Evolutionary conservation across 2,888 invertebrate species (phyloP).

Genomic region (Orchestes rusci): DNA sequence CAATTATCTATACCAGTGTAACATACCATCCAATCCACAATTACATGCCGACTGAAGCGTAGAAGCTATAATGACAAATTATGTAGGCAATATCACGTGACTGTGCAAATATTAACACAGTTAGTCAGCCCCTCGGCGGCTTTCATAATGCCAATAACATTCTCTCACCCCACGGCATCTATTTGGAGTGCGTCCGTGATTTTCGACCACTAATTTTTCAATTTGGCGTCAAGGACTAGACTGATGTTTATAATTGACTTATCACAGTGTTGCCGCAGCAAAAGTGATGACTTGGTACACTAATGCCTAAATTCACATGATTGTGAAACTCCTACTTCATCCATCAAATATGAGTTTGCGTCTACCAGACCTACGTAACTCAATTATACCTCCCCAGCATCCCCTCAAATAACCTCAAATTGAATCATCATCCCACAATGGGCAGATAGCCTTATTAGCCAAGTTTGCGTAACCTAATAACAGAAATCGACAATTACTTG

Average conservation of each 20-base stretch:
- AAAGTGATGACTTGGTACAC: no score
- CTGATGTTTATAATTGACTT: no score
- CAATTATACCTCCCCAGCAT: conserved; percentile 1
- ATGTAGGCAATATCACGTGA: conserved; percentile 19
- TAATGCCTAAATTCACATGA: no score
- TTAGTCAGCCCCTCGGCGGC: conserved; percentile 14
- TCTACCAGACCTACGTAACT: no score
- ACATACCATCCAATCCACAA: neutral
- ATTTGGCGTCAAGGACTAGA: conserved; percentile 17
- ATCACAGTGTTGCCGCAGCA: no score
- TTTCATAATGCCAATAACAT: conserved; percentile 19
- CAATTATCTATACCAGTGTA: no score
- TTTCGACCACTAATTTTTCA: conserved; percentile 23
- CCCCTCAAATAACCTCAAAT: conserved; percentile 12
- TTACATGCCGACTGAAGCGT: conserved; percentile 3
- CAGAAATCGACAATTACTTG: conserved; percentile 17
- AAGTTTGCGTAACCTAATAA: conserved; percentile 19
- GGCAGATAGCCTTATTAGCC: conserved; percentile 19
- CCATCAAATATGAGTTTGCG: no score
- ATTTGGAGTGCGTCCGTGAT: conserved; percentile 15
- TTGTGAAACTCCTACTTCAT: no score
- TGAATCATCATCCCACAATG: conserved; percentile 11
- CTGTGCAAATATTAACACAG: conserved; percentile 20
- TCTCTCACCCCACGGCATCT: conserved; percentile 10
- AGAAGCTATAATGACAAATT: conserved; percentile 14